Evolutionary conservation across 2,113 vertebrate genomes (phyloP), one percentile per base, ranked within the genome.

Genomic region (Odocoileus virginianus): DNA sequence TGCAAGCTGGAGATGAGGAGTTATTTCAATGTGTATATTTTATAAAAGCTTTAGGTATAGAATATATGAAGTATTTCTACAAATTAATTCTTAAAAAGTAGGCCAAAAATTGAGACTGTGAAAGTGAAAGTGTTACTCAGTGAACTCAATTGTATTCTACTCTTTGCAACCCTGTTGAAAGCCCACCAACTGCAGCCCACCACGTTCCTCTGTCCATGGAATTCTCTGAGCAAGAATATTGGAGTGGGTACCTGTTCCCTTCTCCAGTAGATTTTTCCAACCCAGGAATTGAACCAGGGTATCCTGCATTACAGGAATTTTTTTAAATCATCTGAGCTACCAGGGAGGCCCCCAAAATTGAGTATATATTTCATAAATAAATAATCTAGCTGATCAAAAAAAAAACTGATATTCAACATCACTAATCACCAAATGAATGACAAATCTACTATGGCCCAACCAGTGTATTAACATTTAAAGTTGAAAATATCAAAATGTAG

Each of bases 201-300:
- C 9, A 71, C 8, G 5, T 19, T 23, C n/a, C 9, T 71, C 64
- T 71, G 64, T 71, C 64, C 64, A 71, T 36, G 64, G n/a, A 71
- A 71, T 71, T 36, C 19, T 71, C n/a, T 71, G 64, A 36, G n/a
- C n/a, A 71, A 71, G 19, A 71, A 36, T 36, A 71, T 19, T 71
- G 19, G 1, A 23, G n/a, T 71, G 9, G 64, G 64, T 71, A 71
- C n/a, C 19, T 0, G 0, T 71, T 71, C 0, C n/a, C n/a, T 71
- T 71, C 10, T 71, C n/a, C n/a, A 71, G n/a, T 10, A 71, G n/a
- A 23, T 71, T 36, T 71, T 36, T 11, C 17, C 19, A 71, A 23
- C 9, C 64, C 64, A 71, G 4, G n/a, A 36, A 36, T 36, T 71
- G 64, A 71, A 36, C n/a, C n/a, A 71, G 33, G 36, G 8, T 36